Percentiles rank a stretch among this genome's conserved stretches.
These are phyloP conservation scores for Tadarida brasiliensis DNA, from an alignment of 2,797 vertebrate genomes.

Conservation along the genomic window DNA sequence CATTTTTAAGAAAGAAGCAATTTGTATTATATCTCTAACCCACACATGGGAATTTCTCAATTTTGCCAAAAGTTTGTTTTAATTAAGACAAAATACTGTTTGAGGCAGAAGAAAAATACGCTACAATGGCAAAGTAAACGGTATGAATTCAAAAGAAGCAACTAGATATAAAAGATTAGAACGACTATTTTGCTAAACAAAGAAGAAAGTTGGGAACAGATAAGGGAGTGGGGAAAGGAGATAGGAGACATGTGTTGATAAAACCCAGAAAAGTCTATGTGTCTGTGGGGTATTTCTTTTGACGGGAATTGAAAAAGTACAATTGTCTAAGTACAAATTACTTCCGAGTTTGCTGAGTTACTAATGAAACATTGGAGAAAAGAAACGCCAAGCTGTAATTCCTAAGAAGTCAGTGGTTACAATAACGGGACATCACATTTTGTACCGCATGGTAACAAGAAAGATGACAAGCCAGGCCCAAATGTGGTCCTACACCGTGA, in stretches of 20 bases:
- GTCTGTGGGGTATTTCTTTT: background rate
- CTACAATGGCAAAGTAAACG: background rate
- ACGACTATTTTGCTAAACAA: background rate
- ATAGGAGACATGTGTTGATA: background rate
- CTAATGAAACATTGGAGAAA: background rate
- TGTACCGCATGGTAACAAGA: background rate
- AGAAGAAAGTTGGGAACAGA: background rate
- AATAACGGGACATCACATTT: background rate
- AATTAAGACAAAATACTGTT: background rate
- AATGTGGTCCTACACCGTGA: background rate
- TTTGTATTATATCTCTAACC: background rate
- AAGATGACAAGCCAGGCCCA: background rate
- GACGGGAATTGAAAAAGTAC: background rate
- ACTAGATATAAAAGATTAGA: background rate
- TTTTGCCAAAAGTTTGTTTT: background rate
- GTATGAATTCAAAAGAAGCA: background rate
- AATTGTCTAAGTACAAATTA: background rate
- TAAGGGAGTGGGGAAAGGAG: background rate
- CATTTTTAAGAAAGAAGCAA: background rate
- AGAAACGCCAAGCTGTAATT: background rate
- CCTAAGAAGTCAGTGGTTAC: background rate
- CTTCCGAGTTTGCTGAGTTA: background rate
- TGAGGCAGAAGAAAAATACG: background rate
- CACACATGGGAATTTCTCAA: background rate
- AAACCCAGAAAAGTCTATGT: background rate